phyloP scores from a whole-genome alignment of 30 jellyfish, hydroid and myxozoan genomes.

The Sanderia malayensis region DNA sequence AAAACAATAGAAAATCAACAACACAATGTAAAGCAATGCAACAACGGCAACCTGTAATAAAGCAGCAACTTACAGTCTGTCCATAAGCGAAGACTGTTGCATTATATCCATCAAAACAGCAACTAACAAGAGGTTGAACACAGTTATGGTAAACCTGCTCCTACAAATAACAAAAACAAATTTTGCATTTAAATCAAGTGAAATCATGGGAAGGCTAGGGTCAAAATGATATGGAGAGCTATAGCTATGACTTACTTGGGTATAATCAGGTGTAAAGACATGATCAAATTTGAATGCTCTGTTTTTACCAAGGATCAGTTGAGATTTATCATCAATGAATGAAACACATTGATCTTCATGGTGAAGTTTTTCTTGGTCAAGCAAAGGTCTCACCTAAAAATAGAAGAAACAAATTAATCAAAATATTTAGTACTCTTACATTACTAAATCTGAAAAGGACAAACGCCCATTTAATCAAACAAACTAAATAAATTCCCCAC shows the following conservation, averaged over 20 bases:
- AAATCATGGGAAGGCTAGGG: no score
- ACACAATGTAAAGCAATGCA: neutral
- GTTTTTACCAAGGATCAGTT: conserved; percentile 76
- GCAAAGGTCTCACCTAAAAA: conserved; percentile 82
- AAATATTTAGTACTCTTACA: no score
- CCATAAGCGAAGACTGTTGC: conserved; percentile 98
- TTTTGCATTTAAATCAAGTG: no score
- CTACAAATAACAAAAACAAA: no score
- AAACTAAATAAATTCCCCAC: no score
- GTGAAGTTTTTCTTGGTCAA: conserved; percentile 74
- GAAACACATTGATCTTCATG: conserved; percentile 66
- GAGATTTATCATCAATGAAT: conserved; percentile 72
- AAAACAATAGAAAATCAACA: neutral
- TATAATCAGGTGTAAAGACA: conserved; percentile 60
- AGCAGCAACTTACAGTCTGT: conserved; percentile 69
- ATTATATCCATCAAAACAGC: conserved; percentile 92
- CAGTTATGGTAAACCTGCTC: conserved; percentile 60
- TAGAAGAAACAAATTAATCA: no score
- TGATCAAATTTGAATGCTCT: conserved; percentile 83
- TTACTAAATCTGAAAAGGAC: no score
- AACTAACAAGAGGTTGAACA: conserved; percentile 57
- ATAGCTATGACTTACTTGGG: conserved; percentile 88
- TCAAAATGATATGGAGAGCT: no score
- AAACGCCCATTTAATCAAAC: no score
- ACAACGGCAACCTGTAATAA: neutral